Evolutionary conservation across 2,797 vertebrate genomes (phyloP).

Genomic region (Betta splendens): DNA sequence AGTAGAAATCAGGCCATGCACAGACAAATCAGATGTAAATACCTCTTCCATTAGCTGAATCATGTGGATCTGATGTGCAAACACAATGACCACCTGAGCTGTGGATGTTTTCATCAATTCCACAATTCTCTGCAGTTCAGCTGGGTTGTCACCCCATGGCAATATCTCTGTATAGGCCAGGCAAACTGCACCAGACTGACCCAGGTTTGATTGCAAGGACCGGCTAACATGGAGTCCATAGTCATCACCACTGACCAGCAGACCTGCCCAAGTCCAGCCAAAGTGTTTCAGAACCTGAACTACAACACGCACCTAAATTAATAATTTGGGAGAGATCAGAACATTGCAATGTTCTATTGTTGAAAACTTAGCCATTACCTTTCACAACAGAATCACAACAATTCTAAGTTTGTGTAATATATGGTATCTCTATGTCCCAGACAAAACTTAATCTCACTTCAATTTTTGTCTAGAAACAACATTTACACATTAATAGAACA

Average conservation of each 20-base stretch:
- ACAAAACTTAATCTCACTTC: too few species aligned
- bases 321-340: neutral
- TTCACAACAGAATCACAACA: too few species aligned
- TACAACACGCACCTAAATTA: conserved; percentile 53
- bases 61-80: conserved; percentile 48
- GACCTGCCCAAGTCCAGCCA: conserved; percentile 76
- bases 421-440: too few species aligned
- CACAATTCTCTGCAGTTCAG: conserved; percentile 46
- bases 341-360: neutral
- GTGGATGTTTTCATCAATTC: conserved; percentile 51
- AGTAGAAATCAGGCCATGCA: too few species aligned
- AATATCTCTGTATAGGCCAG: conserved; percentile 72
- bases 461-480: too few species aligned
- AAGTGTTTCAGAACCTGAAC: conserved; percentile 72
- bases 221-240: conserved; percentile 72
- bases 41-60: conserved; percentile 60
- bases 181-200: conserved; percentile 50
- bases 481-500: too few species aligned
- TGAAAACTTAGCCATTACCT: neutral
- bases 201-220: conserved; percentile 58
- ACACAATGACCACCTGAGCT: conserved; percentile 54
- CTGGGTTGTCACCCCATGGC: conserved; percentile 48
- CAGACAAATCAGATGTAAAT: too few species aligned
- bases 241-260: conserved; percentile 74
- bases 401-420: too few species aligned